Base-by-base conservation (phyloP, 1,140 invertebrate species). In the Hypothenemus hampei region DNA sequence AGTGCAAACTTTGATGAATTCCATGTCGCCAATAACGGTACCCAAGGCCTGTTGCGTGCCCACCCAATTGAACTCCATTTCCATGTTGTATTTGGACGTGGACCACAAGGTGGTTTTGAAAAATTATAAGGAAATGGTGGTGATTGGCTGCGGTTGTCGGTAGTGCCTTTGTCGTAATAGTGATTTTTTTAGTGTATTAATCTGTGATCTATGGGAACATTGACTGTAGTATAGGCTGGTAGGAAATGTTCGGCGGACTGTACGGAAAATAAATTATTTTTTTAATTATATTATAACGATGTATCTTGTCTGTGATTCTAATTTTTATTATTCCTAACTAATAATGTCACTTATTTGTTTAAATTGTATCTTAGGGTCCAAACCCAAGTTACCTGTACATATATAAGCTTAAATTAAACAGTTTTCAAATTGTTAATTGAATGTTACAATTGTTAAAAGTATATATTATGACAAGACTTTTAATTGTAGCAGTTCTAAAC, bases 71-170 rank as follows among this genome's bases (percentile, higher is more conserved):
- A 86, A 86, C 39, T 81, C 89, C 57, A 92, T 97, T 66, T 93
- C 91, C 10, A 93, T 97, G 87, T 81, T 97, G 43, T 97, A 97
- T 75, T 78, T 93, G 64, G 92, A 97, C 74, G 87, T 93, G 72
- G 84, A 89, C 70, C 86, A 91, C 71, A 93, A 91, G 72, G 90
- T 96, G 63, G 91, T 95, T 62, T 80, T 97, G 54, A 97, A 97
- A 77, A 96, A 94, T 76, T 97, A 97, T 75, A 88, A 93, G 72
- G 91, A 97, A 71, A 97, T 97, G 93, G 84, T 90, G 58, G 93
- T 96, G 44, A 80, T 89, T 56, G 89, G 89, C 22, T 97, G 93
- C 75, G 93, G 93, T n/a, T 96, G 93, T 76, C 87, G 88, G 76
- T 93, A 81, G 83, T 65, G 53, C 29, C 26, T 23, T 47, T 22